Evolutionary conservation across 2,797 vertebrate genomes (phyloP), one percentile per base, ranked within the genome.

Genomic region (Kryptolebias ocellatus): DNA sequence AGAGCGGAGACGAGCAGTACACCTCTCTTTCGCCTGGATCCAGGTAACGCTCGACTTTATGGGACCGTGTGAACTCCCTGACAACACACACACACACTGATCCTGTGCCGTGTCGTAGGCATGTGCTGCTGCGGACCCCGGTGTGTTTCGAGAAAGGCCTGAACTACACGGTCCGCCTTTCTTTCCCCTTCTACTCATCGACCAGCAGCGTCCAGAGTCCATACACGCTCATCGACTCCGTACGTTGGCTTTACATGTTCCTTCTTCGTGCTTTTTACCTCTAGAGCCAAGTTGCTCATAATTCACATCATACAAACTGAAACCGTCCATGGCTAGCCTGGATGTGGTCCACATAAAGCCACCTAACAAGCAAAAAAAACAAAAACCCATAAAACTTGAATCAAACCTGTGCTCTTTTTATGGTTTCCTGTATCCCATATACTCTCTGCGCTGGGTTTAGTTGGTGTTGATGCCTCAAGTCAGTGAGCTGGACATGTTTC

Each of bases 391-490:
- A 2, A 46, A 46, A 46, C 16, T 17, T 53, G 24, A 15, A 16
- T 31, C 16, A 53, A 34, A 37, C 10, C 29, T 9, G 17, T 7
- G 17, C 8, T 27, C n/a, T n/a, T 52, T 9, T 60, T 51, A 50
- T 54, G 51, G 37, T 55, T 66, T 64, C 45, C 49, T 18, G 6
- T 24, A 34, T 5, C 4, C n/a, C 14, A 24, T 45, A 15, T 1
- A 61, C 20, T 10, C 9, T 62, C 34, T 1, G 17, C 28, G 69
- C 37, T 44, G 8, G 14, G 15, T 57, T 7, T 20, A 99, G 98
- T 87, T 99, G 75, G 96, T 99, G 82, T 93, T 99, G 82, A 95
- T 99, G 89, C 98, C 98, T 0, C 94, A 95, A 86, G 95, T 96
- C 77, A 94, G 94, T 66, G 95, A 96, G 0, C 86, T 99, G 87